These are phyloP conservation scores for Clarias gariepinus DNA, from an alignment of 2,113 vertebrate species.

Conservation along the genomic window DNA sequence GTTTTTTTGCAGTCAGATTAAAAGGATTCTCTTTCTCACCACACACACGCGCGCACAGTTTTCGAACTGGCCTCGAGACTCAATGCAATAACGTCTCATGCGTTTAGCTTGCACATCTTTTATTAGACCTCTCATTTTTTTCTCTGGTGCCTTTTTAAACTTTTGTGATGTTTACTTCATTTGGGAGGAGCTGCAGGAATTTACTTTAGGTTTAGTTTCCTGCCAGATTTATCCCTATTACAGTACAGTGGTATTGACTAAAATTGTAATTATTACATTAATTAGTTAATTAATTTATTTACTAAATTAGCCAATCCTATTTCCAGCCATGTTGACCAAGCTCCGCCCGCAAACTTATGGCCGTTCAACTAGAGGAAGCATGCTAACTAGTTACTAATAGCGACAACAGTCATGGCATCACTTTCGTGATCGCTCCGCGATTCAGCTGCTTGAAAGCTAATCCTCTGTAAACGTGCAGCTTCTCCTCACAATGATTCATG, in stretches of 20 bases:
- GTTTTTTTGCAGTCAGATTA: constrained; percentile 45
- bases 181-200: not conserved
- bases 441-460: too few species aligned
- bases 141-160: not conserved
- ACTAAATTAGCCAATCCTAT: not conserved
- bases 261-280: too few species aligned
- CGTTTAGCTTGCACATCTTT: constrained; percentile 24
- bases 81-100: constrained; percentile 27
- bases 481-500: not conserved
- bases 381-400: not conserved
- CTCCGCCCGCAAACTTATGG: not conserved
- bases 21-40: constrained; percentile 39
- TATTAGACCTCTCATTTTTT: constrained; percentile 15
- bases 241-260: not conserved
- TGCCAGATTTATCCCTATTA: not conserved
- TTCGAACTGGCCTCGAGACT: constrained; percentile 40
- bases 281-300: not conserved
- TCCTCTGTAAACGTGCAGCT: not conserved
- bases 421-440: not conserved
- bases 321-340: not conserved
- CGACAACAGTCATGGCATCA: not conserved
- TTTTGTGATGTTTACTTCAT: not conserved
- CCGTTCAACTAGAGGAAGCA: not conserved
- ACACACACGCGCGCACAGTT: constrained; percentile 17
- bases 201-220: not conserved